Evolutionary conservation across 2,113 vertebrate species (phyloP).

Genomic region (Ranitomeya variabilis): DNA sequence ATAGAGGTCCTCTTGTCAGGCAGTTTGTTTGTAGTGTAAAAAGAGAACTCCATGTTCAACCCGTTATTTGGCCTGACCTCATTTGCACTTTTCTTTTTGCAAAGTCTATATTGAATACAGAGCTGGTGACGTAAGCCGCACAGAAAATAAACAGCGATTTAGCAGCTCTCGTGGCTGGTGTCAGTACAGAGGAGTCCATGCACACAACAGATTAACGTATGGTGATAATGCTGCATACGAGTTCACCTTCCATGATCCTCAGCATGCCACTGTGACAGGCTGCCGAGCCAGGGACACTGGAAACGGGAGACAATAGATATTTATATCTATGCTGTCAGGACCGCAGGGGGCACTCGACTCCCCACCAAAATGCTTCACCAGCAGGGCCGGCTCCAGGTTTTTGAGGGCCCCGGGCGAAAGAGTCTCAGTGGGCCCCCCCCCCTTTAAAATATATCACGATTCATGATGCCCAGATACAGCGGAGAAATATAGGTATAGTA

Average conservation of each 20-base stretch:
- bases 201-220: conserved; percentile 19
- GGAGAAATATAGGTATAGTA: too few relatives aligned
- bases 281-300: background rate
- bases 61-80: conserved; percentile 16
- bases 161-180: background rate
- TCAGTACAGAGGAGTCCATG: background rate
- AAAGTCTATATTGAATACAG: background rate
- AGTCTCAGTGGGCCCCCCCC: too few relatives aligned
- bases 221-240: conserved; percentile 5
- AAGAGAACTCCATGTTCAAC: background rate
- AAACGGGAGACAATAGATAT: background rate
- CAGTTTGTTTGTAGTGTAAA: background rate
- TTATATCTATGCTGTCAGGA: background rate
- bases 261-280: background rate
- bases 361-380: too few relatives aligned
- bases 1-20: background rate
- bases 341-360: too few relatives aligned
- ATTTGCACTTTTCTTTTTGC: background rate
- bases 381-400: too few relatives aligned
- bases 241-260: background rate
- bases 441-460: too few relatives aligned
- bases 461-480: too few relatives aligned
- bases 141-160: conserved; percentile 28
- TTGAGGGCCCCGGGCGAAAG: too few relatives aligned
- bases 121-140: conserved; percentile 11